Evolutionary conservation across 1,140 invertebrate genomes (phyloP).

Genomic region (Myzus persicae): DNA sequence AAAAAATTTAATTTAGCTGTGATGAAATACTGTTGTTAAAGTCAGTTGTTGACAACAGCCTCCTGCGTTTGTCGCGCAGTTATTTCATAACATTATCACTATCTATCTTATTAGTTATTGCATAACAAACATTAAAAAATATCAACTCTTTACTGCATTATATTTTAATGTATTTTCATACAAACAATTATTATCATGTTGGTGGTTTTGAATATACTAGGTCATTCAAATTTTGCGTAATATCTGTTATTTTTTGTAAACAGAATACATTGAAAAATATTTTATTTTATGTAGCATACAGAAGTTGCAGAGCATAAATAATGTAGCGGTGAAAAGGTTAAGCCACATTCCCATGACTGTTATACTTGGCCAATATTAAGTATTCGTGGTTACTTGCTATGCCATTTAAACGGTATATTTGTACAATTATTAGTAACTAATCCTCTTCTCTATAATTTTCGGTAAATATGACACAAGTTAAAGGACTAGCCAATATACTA

Average conservation of each 20-base stretch:
- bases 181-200: background rate
- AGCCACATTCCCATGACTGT: background rate
- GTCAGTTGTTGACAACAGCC: background rate
- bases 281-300: too few relatives aligned
- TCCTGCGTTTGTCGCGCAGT: background rate
- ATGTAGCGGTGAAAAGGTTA: too few relatives aligned
- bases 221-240: background rate
- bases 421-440: too few relatives aligned
- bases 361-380: too few relatives aligned
- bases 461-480: too few relatives aligned
- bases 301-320: too few relatives aligned
- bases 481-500: too few relatives aligned
- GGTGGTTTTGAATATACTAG: background rate
- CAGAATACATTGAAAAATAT: background rate
- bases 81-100: background rate
- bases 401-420: too few relatives aligned
- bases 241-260: background rate
- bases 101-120: background rate
- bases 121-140: background rate
- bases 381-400: too few relatives aligned
- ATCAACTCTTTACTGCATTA: background rate
- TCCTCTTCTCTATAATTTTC: too few relatives aligned
- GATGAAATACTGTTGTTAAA: background rate
- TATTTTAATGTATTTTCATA: background rate
- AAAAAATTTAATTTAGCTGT: background rate